Evolutionary conservation across 2,888 invertebrate genomes (phyloP).

Genomic region (Meteorus cinctellus): DNA sequence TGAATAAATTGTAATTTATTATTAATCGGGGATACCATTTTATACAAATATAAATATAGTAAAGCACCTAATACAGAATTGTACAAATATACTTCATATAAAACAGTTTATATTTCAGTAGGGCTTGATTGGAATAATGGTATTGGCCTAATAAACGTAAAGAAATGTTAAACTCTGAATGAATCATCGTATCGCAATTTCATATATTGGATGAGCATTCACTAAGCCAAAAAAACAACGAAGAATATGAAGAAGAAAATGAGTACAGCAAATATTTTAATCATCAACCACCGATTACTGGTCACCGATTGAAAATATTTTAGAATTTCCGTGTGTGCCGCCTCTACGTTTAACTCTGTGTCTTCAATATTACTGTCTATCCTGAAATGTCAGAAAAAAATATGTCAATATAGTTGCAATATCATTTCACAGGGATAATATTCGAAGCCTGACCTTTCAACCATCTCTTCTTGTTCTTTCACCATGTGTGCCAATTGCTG

Average conservation of each 20-base stretch:
- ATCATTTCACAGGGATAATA: conserved; percentile 26
- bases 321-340: conserved; percentile 96
- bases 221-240: conserved; percentile 94
- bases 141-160: conserved; percentile 41
- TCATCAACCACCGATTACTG: conserved; percentile 98
- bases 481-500: conserved; percentile 97
- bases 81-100: conserved; percentile 50
- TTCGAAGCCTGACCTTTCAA: conserved; percentile 79
- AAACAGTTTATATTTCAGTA: conserved; percentile 32
- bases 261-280: conserved; percentile 98
- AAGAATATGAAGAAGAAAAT: conserved; percentile 99
- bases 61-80: conserved; percentile 44
- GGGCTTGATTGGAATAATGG: conserved; percentile 39
- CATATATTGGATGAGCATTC: conserved; percentile 37
- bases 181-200: neutral
- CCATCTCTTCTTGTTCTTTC: conserved; percentile 98
- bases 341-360: conserved; percentile 96
- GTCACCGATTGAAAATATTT: conserved; percentile 98
- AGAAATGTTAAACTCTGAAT: neutral
- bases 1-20: conserved; percentile 72
- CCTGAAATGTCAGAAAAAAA: conserved; percentile 73
- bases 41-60: conserved; percentile 45
- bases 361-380: conserved; percentile 98
- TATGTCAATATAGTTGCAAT: conserved; percentile 20
- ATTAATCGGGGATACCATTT: conserved; percentile 52